A percentile compares a stretch with the other conserved stretches of the same genome.
Evolutionary conservation across 2,888 invertebrate genomes (phyloP).

Genomic region (Yponomeuta evonymella): DNA sequence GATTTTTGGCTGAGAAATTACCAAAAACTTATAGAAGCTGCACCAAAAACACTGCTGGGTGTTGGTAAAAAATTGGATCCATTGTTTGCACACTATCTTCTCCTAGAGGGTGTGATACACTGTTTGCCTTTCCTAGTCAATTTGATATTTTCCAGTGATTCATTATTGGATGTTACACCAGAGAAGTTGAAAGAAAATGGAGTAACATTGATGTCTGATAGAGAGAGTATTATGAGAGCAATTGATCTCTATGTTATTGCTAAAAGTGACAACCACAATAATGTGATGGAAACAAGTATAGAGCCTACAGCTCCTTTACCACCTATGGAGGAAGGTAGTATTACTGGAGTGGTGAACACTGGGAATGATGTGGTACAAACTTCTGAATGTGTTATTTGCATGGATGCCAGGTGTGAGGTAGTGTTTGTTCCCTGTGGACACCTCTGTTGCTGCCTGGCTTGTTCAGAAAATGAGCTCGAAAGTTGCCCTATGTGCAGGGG

Average conservation of each 20-base stretch:
- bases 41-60: slow-evolving; percentile 80
- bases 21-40: slow-evolving; percentile 85
- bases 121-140: slow-evolving; percentile 84
- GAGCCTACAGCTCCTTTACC: slow-evolving; percentile 43
- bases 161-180: slow-evolving; percentile 69
- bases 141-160: slow-evolving; percentile 71
- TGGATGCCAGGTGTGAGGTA: slow-evolving; percentile 82
- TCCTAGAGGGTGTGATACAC: slow-evolving; percentile 84
- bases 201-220: slow-evolving; percentile 72
- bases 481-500: slow-evolving; percentile 89
- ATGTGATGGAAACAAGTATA: slow-evolving; percentile 28
- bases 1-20: slow-evolving; percentile 89
- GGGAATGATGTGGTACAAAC: slow-evolving; percentile 42
- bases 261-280: slow-evolving; percentile 43
- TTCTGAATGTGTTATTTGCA: slow-evolving; percentile 89
- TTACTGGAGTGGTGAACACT: slow-evolving; percentile 47
- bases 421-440: slow-evolving; percentile 93
- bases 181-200: slow-evolving; percentile 77
- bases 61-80: slow-evolving; percentile 80
- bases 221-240: slow-evolving; percentile 78
- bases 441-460: slow-evolving; percentile 86
- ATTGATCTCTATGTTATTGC: slow-evolving; percentile 75
- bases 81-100: slow-evolving; percentile 79
- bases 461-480: slow-evolving; percentile 76
- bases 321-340: slow-evolving; percentile 37